Percentiles rank a stretch among this genome's conserved stretches.
These are phyloP conservation scores for Ptychoptera contaminata DNA, from an alignment of 2,888 invertebrate genomes.

Conservation along the genomic window DNA sequence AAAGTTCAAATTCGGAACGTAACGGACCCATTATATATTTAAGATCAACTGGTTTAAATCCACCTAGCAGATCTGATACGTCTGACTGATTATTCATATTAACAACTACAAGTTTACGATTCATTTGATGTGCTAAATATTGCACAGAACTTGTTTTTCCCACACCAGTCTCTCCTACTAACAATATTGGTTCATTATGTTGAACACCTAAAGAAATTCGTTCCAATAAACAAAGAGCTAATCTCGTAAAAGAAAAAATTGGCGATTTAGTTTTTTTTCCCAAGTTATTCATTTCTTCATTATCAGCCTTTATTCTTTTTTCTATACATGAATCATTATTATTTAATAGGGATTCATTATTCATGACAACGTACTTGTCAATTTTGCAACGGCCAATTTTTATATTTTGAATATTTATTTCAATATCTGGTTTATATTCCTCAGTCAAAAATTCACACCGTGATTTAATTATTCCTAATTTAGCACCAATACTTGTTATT, in stretches of 20 bases:
- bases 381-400: constrained; percentile 55
- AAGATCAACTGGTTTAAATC: constrained; percentile 90
- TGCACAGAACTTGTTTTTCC: constrained; percentile 95
- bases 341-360: neutral
- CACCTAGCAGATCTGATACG: constrained; percentile 89
- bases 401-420: constrained; percentile 38
- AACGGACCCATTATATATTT: constrained; percentile 70
- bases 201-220: constrained; percentile 70
- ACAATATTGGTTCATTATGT: constrained; percentile 73
- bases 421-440: constrained; percentile 62
- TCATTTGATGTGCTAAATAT: constrained; percentile 69
- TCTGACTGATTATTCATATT: constrained; percentile 99
- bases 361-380: constrained; percentile 11
- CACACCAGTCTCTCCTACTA: constrained; percentile 97
- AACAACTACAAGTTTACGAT: constrained; percentile 77
- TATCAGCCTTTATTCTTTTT: constrained; percentile 5
- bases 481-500: constrained; percentile 59
- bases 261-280: constrained; percentile 25
- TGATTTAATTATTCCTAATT: constrained; percentile 64
- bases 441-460: constrained; percentile 68
- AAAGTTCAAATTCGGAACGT: constrained; percentile 61
- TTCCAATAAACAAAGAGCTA: constrained; percentile 70
- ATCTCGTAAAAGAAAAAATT: constrained; percentile 70
- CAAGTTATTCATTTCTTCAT: constrained; percentile 15
- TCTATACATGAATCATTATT: neutral